A percentile compares a stretch with the other conserved stretches of the same genome.
phyloP scores from a whole-genome alignment of 2,797 vertebrate species.

The Halcyon chelicuti region DNA sequence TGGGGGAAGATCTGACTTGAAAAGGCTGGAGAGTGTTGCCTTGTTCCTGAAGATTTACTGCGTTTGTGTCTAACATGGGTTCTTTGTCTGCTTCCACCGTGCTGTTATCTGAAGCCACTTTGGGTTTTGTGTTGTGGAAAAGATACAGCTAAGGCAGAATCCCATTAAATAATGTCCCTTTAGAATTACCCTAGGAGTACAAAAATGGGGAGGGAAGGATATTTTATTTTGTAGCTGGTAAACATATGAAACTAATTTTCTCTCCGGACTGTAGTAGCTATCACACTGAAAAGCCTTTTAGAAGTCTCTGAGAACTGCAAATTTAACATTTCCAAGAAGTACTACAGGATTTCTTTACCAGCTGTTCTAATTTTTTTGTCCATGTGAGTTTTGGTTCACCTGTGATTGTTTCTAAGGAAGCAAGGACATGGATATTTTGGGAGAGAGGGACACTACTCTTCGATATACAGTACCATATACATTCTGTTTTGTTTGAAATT shows the following conservation, averaged over 20 bases:
- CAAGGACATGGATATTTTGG: fast-evolving
- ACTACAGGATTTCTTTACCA: background rate
- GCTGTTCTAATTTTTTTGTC: background rate
- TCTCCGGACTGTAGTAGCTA: background rate
- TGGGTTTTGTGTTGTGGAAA: background rate
- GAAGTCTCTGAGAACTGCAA: background rate
- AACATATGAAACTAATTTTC: background rate
- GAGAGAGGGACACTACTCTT: background rate
- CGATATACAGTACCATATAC: background rate
- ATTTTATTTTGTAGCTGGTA: background rate
- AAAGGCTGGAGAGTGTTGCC: background rate
- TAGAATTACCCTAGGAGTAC: background rate
- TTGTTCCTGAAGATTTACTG: background rate
- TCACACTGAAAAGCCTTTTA: background rate
- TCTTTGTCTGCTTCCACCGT: background rate
- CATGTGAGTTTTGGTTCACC: background rate
- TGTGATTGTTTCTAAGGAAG: background rate
- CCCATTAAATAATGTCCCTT: background rate
- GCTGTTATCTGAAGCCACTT: background rate
- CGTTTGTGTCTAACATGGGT: fast-evolving
- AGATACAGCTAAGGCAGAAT: background rate
- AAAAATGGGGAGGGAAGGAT: background rate
- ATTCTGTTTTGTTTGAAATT: background rate
- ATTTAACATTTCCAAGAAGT: background rate
- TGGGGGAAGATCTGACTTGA: background rate